Percentiles rank a stretch among this genome's conserved stretches.
phyloP scores from a whole-genome alignment of 2,888 invertebrate species.

The Oxystoma pomonae region DNA sequence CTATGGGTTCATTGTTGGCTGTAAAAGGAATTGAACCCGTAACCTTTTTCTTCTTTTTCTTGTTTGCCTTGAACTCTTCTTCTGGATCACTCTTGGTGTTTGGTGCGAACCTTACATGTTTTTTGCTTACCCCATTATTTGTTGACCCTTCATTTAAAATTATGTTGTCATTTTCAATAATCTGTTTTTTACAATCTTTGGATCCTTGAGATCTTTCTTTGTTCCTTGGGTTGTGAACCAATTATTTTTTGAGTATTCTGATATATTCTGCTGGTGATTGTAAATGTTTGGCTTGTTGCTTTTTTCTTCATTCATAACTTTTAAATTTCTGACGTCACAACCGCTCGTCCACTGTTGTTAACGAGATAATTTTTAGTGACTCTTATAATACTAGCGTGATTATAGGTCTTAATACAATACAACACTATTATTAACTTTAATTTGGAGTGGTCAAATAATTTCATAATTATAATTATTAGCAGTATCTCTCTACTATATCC shows the following conservation, averaged over 20 bases:
- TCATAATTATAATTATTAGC: too few species aligned
- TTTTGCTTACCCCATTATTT: constrained; percentile 22
- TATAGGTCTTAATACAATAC: too few species aligned
- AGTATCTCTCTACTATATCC: too few species aligned
- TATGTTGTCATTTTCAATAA: constrained; percentile 60
- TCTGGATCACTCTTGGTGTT: constrained; percentile 39
- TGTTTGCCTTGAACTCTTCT: constrained; percentile 43
- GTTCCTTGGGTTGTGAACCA: constrained; percentile 60
- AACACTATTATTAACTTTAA: too few species aligned
- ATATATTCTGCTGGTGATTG: constrained; percentile 92
- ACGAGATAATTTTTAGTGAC: too few species aligned
- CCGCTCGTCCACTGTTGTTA: too few species aligned
- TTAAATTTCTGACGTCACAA: too few species aligned
- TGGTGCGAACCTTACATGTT: constrained; percentile 40
- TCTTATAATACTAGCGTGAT: too few species aligned
- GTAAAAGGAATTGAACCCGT: constrained; percentile 94
- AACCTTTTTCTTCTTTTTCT: constrained; percentile 61
- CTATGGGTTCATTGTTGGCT: constrained; percentile 86
- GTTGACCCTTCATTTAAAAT: constrained; percentile 44
- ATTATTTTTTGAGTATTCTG: constrained; percentile 77
- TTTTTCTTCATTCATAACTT: constrained; percentile 84
- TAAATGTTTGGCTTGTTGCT: constrained; percentile 93
- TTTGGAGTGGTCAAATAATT: too few species aligned
- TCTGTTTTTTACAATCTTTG: constrained; percentile 65
- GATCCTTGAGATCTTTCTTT: constrained; percentile 64